phyloP scores from a whole-genome alignment of 2,888 invertebrate genomes.

The Agelastica alni region DNA sequence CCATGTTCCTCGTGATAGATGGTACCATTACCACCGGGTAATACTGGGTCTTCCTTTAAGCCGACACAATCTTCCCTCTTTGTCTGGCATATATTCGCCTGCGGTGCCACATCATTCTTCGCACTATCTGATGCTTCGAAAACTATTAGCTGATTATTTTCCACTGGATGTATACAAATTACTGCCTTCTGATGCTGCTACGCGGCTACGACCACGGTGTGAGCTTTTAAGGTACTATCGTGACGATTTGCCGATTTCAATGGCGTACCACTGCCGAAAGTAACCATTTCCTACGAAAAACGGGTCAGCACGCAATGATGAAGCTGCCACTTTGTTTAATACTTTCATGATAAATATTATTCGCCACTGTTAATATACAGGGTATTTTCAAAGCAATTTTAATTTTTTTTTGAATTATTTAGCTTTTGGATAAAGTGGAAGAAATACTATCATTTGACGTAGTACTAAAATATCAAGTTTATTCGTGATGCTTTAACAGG shows the following conservation, averaged over 20 bases:
- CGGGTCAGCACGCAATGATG: constrained; percentile 12
- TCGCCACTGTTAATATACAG: no score
- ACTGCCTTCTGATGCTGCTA: constrained; percentile 14
- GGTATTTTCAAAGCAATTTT: no score
- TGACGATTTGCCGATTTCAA: constrained; percentile 12
- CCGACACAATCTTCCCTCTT: constrained; percentile 39
- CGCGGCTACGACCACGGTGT: constrained; percentile 17
- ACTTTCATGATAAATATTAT: no score
- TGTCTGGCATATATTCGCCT: constrained; percentile 21
- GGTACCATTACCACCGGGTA: constrained; percentile 44
- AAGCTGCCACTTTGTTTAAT: no score
- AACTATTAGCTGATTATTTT: constrained; percentile 41
- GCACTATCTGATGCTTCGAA: constrained; percentile 33
- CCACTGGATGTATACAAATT: constrained; percentile 39
- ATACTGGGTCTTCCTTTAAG: constrained; percentile 41
- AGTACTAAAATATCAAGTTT: no score
- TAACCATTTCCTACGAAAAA: no score
- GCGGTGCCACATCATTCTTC: constrained; percentile 22
- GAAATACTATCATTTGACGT: no score
- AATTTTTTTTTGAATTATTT: no score
- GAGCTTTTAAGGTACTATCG: constrained; percentile 19
- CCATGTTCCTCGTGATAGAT: constrained; percentile 48
- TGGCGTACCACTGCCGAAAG: not conserved
- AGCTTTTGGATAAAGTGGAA: no score
- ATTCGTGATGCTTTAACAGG: no score